Evolutionary conservation across 2,113 vertebrate genomes (phyloP).

Genomic region (Solea senegalensis): DNA sequence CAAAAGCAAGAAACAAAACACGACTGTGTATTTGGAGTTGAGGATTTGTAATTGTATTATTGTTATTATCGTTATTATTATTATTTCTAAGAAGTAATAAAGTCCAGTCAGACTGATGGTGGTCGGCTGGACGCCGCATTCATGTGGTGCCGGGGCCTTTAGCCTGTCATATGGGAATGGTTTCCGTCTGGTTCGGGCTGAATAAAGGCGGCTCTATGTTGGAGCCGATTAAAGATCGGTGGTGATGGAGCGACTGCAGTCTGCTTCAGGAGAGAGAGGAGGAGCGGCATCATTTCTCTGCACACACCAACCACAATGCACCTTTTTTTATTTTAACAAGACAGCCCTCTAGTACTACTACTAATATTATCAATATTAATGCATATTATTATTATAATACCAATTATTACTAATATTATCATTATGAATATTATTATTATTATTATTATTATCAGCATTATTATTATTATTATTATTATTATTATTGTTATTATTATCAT

Average conservation of each 20-base stretch:
- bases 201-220: slow-evolving; percentile 75
- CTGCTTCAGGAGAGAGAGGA: slow-evolving; percentile 40
- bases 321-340: not conserved
- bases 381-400: too few relatives aligned
- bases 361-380: too few relatives aligned
- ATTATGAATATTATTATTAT: too few relatives aligned
- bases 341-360: too few relatives aligned
- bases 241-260: slow-evolving; percentile 73
- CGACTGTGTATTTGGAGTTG: not conserved
- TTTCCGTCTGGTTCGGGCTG: slow-evolving; percentile 69
- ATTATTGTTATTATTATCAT: slow-evolving; percentile 11
- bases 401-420: too few relatives aligned
- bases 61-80: not conserved
- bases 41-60: not conserved
- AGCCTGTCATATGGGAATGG: slow-evolving; percentile 76
- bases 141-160: slow-evolving; percentile 55
- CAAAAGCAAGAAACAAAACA: not conserved
- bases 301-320: slow-evolving; percentile 26
- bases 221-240: slow-evolving; percentile 70
- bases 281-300: slow-evolving; percentile 39
- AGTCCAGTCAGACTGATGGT: slow-evolving; percentile 5
- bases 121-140: slow-evolving; percentile 39
- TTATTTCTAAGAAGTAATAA: not conserved
- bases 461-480: slow-evolving; percentile 1
- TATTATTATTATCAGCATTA: too few relatives aligned